Base-by-base conservation (phyloP, 1,140 invertebrate genomes). In the Drosophila melanogaster region DNA sequence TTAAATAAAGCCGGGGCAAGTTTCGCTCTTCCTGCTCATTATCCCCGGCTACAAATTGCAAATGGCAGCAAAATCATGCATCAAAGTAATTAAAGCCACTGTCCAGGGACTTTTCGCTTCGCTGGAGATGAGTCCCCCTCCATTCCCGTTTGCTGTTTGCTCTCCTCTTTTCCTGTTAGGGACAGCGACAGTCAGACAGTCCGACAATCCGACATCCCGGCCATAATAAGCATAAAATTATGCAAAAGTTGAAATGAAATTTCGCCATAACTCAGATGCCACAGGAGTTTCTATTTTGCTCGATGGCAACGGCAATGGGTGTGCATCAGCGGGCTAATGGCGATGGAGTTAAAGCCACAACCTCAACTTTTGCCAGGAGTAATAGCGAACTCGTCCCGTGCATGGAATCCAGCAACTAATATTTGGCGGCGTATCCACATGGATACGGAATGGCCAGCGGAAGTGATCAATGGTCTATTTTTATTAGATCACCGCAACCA, bases 181-280 rank as follows among this genome's bases (percentile, higher is more conserved):
- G 22, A 57, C 51, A 47, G 38, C 38, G 7, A 8, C 30, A 30
- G 7, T 8, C 26, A 1, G 7, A 30, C 26, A 30, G 2, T 26
- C 26, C 26, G 6, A 26, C 26, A 30, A 3, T 7, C 7, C 8
- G 2, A 8, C 49, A 37, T 4, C 35, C 35, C 46, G 22, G 43
- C 53, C 66, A 87, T 87, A 87, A 87, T 87, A 73, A 87, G 84
- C 79, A 87, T 72, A 83, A 83, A 83, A 87, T 89, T 87, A 87
- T 87, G 76, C 84, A 89, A 89, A 87, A 89, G 83, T 87, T 84
- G 49, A 87, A 87, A 89, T 87, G 67, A 87, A 89, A 87, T 89
- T 87, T 77, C 56, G 15, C 66, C 60, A 81, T 79, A 81, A 75
- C 81, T 86, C 81, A 71, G 51, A 71, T 61, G 65, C 69, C 58